Evolutionary conservation across 2,113 vertebrate species (phyloP).

Genomic region (Pao palembangensis): DNA sequence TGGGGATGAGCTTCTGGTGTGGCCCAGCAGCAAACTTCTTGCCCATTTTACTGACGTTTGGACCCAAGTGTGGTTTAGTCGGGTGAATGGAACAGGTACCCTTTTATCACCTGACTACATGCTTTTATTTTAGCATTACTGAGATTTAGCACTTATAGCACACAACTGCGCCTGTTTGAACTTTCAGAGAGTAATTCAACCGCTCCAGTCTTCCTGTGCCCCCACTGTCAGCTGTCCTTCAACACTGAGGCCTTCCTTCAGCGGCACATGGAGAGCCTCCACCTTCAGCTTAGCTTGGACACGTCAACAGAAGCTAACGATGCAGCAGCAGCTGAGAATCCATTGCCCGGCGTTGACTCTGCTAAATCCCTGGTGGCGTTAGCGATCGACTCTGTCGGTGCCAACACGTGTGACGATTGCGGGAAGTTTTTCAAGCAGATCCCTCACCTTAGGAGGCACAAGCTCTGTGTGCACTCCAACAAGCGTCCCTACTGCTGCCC

Average conservation of each 20-base stretch:
- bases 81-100: conserved; percentile 58
- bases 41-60: conserved; percentile 58
- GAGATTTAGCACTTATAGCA: too few species aligned
- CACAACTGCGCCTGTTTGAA: not conserved
- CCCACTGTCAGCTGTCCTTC: conserved; percentile 69
- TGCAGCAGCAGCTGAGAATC: conserved; percentile 7
- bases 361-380: conserved; percentile 6
- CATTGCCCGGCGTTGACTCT: not conserved
- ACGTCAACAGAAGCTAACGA: not conserved
- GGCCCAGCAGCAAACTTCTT: conserved; percentile 69
- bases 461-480: conserved; percentile 61
- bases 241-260: conserved; percentile 70
- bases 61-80: conserved; percentile 67
- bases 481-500: conserved; percentile 68
- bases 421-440: conserved; percentile 63
- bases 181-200: conserved; percentile 36
- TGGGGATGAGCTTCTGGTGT: conserved; percentile 74
- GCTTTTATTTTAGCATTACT: not conserved
- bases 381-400: conserved; percentile 12
- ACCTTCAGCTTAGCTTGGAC: conserved; percentile 27
- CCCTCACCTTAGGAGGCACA: conserved; percentile 54
- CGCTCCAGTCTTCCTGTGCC: conserved; percentile 59
- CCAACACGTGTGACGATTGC: conserved; percentile 56
- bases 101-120: not conserved
- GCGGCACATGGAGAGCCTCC: conserved; percentile 57